Evolutionary conservation across 1,140 invertebrate species (phyloP).

Genomic region (Atta colombica): DNA sequence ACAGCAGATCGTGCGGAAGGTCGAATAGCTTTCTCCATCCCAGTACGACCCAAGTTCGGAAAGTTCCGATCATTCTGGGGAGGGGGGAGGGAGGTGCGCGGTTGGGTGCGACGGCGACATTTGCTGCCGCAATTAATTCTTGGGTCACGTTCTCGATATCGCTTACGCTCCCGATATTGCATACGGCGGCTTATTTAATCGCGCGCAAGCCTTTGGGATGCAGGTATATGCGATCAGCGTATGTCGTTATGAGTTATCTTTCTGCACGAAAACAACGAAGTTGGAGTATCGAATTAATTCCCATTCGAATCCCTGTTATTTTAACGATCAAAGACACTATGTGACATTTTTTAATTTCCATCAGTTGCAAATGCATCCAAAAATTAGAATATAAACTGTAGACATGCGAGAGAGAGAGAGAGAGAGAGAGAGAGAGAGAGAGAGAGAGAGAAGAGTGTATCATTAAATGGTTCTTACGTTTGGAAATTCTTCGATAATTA

Average conservation of each 20-base stretch:
- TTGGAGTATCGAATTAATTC: not conserved
- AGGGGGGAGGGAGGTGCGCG: not conserved
- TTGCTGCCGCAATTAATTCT: conserved; percentile 72
- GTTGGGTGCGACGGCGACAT: conserved; percentile 50
- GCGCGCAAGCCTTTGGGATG: not conserved
- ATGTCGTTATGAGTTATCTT: not conserved
- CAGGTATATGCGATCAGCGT: not conserved
- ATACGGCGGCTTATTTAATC: conserved; percentile 56
- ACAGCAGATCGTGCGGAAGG: conserved; percentile 14
- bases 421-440: not conserved
- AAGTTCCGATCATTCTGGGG: conserved; percentile 65
- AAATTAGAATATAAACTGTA: not conserved
- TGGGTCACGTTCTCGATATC: conserved; percentile 60
- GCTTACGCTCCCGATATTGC: conserved; percentile 51
- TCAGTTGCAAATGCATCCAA: not conserved
- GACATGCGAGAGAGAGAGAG: not conserved
- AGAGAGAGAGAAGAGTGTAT: not conserved
- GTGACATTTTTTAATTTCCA: not conserved
- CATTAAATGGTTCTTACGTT: not conserved
- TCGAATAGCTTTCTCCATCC: conserved; percentile 31
- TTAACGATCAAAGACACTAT: not conserved
- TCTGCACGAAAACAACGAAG: not conserved
- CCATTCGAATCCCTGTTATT: not conserved
- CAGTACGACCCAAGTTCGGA: conserved; percentile 47
- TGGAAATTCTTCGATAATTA: not conserved